Evolutionary conservation across 2,888 invertebrate species (phyloP).

Genomic region (Noctua janthina): DNA sequence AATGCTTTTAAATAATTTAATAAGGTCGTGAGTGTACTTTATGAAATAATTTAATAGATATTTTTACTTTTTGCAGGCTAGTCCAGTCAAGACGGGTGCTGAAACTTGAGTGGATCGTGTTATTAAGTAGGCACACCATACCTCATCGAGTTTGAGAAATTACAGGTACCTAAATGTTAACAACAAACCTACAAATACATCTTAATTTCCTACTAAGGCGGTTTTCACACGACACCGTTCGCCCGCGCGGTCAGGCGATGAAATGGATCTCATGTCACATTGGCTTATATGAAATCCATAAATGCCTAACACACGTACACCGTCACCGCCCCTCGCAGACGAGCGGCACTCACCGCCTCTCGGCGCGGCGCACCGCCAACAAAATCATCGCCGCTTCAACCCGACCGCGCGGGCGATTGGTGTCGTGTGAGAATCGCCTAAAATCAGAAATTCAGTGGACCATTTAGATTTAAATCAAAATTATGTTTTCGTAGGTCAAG

Average conservation of each 20-base stretch:
- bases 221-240: no score
- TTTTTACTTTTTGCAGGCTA: conserved; percentile 51
- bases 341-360: neutral
- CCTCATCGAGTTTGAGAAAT: neutral
- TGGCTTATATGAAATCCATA: no score
- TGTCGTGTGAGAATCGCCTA: neutral
- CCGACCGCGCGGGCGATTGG: neutral
- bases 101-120: conserved; percentile 24
- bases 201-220: no score
- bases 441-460: neutral
- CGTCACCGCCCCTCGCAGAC: neutral
- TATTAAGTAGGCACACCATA: neutral
- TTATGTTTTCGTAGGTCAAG: neutral
- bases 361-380: neutral
- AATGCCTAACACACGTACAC: neutral
- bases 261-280: no score
- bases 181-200: neutral
- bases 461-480: neutral
- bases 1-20: conserved; percentile 26
- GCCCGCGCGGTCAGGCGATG: no score
- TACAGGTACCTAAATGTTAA: conserved; percentile 6
- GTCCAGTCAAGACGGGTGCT: conserved; percentile 19
- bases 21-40: conserved; percentile 19
- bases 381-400: neutral
- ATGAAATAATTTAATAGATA: conserved; percentile 5